These are phyloP conservation scores for Tineola bisselliella DNA, from an alignment of 2,888 invertebrate genomes.

Conservation along the genomic window DNA sequence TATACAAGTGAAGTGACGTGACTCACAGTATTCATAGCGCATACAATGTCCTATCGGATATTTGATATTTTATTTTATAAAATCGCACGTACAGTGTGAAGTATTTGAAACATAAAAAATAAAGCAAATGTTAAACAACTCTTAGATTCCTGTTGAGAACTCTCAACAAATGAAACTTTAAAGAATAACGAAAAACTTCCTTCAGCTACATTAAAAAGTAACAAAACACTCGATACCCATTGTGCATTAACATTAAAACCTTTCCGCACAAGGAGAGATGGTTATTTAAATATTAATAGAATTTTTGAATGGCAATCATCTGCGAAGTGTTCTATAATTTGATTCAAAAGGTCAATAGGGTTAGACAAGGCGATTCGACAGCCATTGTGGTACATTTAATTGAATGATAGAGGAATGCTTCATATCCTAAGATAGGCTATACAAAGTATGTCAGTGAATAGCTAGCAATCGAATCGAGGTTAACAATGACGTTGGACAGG, in stretches of 20 bases:
- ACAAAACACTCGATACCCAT: neutral
- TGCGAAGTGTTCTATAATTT: constrained; percentile 1
- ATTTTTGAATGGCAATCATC: constrained; percentile 3
- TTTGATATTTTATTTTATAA: too few species aligned
- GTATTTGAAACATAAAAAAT: too few species aligned
- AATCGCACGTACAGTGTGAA: too few species aligned
- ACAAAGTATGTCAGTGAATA: neutral
- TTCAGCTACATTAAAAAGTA: neutral
- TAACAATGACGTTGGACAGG: neutral
- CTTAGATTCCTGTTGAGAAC: too few species aligned
- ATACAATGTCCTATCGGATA: too few species aligned
- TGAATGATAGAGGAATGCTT: constrained; percentile 1
- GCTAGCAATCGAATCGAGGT: neutral
- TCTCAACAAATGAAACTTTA: neutral
- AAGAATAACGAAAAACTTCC: neutral
- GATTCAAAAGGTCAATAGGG: constrained; percentile 2
- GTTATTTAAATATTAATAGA: neutral
- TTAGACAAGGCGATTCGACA: neutral
- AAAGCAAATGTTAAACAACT: too few species aligned
- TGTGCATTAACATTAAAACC: neutral
- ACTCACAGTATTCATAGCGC: too few species aligned
- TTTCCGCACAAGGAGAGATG: neutral
- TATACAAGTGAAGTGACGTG: too few species aligned
- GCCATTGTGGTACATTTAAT: constrained; percentile 1
- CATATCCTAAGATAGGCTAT: neutral